phyloP scores from a whole-genome alignment of 2,888 invertebrate genomes.

The Beris chalybata region DNA sequence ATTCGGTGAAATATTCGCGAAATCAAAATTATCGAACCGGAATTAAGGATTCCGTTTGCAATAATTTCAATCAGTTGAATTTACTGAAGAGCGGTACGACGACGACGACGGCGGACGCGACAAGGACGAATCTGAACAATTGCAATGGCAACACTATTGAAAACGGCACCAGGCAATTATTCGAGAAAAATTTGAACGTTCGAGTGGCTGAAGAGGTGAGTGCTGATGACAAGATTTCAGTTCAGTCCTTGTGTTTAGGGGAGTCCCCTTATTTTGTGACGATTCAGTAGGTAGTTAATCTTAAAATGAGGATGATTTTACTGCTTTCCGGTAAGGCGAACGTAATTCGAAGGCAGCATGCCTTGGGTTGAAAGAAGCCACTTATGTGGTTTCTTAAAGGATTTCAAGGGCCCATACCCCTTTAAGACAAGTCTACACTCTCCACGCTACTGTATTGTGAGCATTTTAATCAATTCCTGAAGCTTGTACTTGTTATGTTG shows the following conservation, averaged over 20 bases:
- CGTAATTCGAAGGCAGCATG: neutral
- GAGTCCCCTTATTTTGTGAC: neutral
- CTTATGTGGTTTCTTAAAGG: no score
- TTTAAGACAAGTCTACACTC: neutral
- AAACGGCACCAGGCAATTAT: constrained; percentile 30
- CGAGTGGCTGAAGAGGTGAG: constrained; percentile 33
- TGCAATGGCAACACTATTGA: constrained; percentile 28
- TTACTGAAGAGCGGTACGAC: constrained; percentile 19
- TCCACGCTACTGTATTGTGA: neutral
- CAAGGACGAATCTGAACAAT: constrained; percentile 14
- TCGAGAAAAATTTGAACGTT: constrained; percentile 35
- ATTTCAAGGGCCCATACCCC: no score
- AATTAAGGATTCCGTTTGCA: neutral
- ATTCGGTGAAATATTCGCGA: constrained; percentile 12
- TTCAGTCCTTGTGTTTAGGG: no score
- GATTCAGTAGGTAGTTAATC: neutral
- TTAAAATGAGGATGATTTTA: neutral
- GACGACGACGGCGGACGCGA: constrained; percentile 5
- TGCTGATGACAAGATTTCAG: neutral
- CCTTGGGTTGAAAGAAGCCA: neutral
- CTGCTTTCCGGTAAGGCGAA: neutral
- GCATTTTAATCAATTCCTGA: neutral
- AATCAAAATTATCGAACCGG: constrained; percentile 6
- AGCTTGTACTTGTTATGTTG: no score
- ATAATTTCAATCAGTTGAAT: constrained; percentile 34